Evolutionary conservation across 1,140 invertebrate genomes (phyloP).

Genomic region (Drosophila albomicans): DNA sequence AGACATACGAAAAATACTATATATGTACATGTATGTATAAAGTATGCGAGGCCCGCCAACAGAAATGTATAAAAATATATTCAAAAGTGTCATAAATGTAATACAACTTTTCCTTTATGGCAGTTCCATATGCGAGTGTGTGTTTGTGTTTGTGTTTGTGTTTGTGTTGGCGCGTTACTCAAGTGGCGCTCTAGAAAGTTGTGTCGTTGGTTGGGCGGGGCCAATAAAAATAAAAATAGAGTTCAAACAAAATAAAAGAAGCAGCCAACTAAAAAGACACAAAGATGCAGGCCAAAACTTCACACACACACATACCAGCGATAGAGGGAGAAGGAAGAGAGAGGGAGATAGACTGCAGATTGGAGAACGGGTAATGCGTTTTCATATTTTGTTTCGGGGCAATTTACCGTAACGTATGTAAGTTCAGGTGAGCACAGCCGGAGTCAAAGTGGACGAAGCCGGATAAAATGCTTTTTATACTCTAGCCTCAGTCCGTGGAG

Average conservation of each 20-base stretch:
- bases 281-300: constrained; percentile 60
- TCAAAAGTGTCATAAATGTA: constrained; percentile 81
- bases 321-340: not conserved
- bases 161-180: constrained; percentile 68
- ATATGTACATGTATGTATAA: too few species aligned
- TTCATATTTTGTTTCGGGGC: constrained; percentile 51
- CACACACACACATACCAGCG: constrained; percentile 1
- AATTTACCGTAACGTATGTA: constrained; percentile 50
- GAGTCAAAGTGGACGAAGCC: constrained; percentile 25
- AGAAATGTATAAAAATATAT: constrained; percentile 67
- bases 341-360: not conserved
- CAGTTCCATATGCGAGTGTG: constrained; percentile 46
- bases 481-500: not conserved
- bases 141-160: constrained; percentile 1
- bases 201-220: constrained; percentile 45
- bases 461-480: constrained; percentile 30
- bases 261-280: constrained; percentile 42
- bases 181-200: constrained; percentile 59
- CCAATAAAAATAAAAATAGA: constrained; percentile 73
- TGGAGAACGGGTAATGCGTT: constrained; percentile 43
- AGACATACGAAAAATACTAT: constrained; percentile 40
- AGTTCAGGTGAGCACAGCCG: constrained; percentile 41
- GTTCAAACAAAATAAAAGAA: constrained; percentile 66
- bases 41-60: constrained; percentile 43
- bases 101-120: constrained; percentile 79